phyloP scores from a whole-genome alignment of 23 tunicate genomes.

The Halocynthia roretzi region DNA sequence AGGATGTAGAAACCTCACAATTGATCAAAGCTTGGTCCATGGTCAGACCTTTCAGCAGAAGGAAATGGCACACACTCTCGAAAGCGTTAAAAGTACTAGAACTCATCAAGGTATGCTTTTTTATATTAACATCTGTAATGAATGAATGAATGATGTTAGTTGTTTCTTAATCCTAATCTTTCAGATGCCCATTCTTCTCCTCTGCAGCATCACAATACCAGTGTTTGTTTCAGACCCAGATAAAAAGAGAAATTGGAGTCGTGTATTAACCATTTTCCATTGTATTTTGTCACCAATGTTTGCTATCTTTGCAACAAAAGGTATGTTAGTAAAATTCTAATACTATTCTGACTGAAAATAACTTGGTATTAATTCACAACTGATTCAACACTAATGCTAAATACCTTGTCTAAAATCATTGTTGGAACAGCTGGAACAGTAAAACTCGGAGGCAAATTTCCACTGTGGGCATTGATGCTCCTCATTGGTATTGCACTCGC shows the following conservation, averaged over 20 bases:
- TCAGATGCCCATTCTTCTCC: conserved; percentile 60
- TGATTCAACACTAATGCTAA: too few species aligned
- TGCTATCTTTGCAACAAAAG: conserved; percentile 79
- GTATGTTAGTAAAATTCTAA: conserved; percentile 6
- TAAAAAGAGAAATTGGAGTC: conserved; percentile 47
- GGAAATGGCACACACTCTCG: conserved; percentile 2
- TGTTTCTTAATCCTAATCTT: neutral
- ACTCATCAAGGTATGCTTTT: conserved; percentile 14
- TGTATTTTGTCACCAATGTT: conserved; percentile 46
- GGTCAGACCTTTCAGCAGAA: conserved; percentile 5
- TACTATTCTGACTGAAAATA: too few species aligned
- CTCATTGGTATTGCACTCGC: conserved; percentile 44
- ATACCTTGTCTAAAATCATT: neutral
- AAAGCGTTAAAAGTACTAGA: neutral
- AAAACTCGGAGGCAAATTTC: conserved; percentile 37
- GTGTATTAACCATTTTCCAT: conserved; percentile 36
- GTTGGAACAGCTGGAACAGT: conserved; percentile 35
- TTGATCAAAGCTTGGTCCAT: conserved; percentile 12
- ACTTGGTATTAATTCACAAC: too few species aligned
- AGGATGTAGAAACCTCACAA: neutral
- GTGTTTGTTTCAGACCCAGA: conserved; percentile 24
- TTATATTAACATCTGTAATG: neutral
- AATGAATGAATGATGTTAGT: neutral
- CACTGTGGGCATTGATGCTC: conserved; percentile 70
- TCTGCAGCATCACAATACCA: conserved; percentile 71